Evolutionary conservation across 2,888 invertebrate species (phyloP), one percentile per base, ranked within the genome.

Genomic region (Tineola bisselliella): DNA sequence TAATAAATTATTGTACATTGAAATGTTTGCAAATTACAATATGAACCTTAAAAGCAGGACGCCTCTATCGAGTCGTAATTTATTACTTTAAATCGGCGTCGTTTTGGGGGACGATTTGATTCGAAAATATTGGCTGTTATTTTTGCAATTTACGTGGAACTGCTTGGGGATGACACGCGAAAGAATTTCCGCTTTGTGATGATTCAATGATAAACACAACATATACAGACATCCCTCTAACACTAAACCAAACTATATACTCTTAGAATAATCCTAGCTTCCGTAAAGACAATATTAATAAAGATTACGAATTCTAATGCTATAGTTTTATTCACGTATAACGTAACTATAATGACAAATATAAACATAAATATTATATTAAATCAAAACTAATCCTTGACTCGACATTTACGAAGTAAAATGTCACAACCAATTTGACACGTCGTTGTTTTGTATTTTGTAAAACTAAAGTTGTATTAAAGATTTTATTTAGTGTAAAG

Each of bases 91-190:
- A 57, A 57, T 57, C 57, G 31, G 57, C 31, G 30, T 18, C 31
- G 57, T n/a, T 57, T 18, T 30, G 25, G 57, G 25, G 25, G 15
- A 4, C 57, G 30, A 57, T 30, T 57, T 57, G 57, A 57, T 76
- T 76, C 75, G 75, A 75, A 76, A 76, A 75, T 77, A 77, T 75
- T 68, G 74, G 69, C 69, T 68, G 69, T 66, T 69, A 69, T 68
- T 68, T 63, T 63, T 65, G 69, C 71, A 70, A 72, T 74, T 72
- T 66, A 63, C 65, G 62, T 62, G 30, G 25, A 18, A 31, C 15
- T 44, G 31, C 8, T 31, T n/a, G 57, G 12, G 10, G 30, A 12
- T 31, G 57, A 57, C 57, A 57, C 25, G 57, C 25, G 4, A 57
- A 30, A 6, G 25, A 57, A 31, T 57, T 57, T n/a, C n/a, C 19